Conservation (phyloP, 2,888 invertebrate species). For the Anaspis maculata region DNA sequence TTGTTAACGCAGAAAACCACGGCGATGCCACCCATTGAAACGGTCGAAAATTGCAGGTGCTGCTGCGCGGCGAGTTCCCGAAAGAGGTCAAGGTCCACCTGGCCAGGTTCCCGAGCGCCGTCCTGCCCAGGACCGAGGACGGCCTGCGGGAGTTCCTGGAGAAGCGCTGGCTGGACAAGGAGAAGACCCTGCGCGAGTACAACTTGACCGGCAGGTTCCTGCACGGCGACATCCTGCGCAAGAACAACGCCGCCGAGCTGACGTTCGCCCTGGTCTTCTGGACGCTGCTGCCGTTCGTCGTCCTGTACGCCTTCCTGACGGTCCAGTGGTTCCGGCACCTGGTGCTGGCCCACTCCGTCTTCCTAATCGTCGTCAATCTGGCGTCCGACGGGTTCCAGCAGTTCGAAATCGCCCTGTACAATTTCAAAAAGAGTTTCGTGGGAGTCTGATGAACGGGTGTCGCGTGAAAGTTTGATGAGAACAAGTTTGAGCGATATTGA, state of each 20-base stretch:
- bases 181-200: conserved; percentile 52
- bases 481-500: too few species aligned
- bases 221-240: conserved; percentile 30
- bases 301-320: conserved; percentile 42
- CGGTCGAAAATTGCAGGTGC: too few species aligned
- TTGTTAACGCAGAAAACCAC: too few species aligned
- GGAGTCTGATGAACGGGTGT: not conserved
- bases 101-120: conserved; percentile 52
- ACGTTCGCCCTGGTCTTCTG: conserved; percentile 56
- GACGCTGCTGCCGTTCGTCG: conserved; percentile 50
- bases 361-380: conserved; percentile 49
- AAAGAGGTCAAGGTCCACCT: conserved; percentile 69
- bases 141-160: conserved; percentile 56
- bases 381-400: conserved; percentile 54
- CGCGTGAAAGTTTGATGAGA: too few species aligned
- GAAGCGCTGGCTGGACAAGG: conserved; percentile 59
- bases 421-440: too few species aligned
- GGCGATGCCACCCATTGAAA: too few species aligned
- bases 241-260: conserved; percentile 38
- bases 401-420: conserved; percentile 40
- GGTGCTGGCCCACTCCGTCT: conserved; percentile 47
- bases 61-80: conserved; percentile 64
- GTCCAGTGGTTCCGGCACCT: conserved; percentile 47
- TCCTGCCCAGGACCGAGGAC: conserved; percentile 51
- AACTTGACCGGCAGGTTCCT: conserved; percentile 47